Evolutionary conservation across 2,113 vertebrate species (phyloP).

Genomic region (Sinocyclocheilus anshuiensis): DNA sequence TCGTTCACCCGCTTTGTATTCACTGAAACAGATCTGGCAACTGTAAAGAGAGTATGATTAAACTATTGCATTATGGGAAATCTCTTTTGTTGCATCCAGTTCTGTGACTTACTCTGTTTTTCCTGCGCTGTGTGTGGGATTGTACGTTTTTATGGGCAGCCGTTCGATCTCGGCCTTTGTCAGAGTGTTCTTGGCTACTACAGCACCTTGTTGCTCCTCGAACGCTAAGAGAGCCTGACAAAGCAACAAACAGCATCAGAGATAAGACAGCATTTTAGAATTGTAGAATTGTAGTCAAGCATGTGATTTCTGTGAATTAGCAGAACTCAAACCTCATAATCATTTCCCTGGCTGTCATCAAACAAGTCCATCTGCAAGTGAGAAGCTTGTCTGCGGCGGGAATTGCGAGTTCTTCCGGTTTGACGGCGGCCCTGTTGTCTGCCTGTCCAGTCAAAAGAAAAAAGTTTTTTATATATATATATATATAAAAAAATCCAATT

Average conservation of each 20-base stretch:
- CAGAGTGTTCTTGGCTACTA: constrained; percentile 65
- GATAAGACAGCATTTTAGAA: background rate
- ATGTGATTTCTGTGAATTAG: background rate
- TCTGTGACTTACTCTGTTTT: constrained; percentile 72
- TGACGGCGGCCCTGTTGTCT: background rate
- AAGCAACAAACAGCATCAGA: background rate
- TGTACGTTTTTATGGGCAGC: constrained; percentile 73
- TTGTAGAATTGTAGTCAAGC: background rate
- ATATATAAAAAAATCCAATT: background rate
- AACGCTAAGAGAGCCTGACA: constrained; percentile 74
- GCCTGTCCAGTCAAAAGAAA: constrained; percentile 33
- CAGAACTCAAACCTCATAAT: constrained; percentile 74
- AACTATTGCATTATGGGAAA: background rate
- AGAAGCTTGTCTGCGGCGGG: constrained; percentile 50
- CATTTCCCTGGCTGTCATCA: constrained; percentile 67
- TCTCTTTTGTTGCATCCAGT: background rate
- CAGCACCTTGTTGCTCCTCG: constrained; percentile 75
- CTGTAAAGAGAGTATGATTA: constrained; percentile 55
- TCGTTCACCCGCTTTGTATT: constrained; percentile 72
- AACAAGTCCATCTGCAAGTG: constrained; percentile 22
- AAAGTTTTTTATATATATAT: no score
- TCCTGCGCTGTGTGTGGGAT: constrained; percentile 53
- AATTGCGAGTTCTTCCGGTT: background rate
- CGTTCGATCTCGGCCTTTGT: constrained; percentile 69
- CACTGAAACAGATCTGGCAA: constrained; percentile 79